Evolutionary conservation across 2,113 vertebrate species (phyloP).

Genomic region (Chitala chitala): DNA sequence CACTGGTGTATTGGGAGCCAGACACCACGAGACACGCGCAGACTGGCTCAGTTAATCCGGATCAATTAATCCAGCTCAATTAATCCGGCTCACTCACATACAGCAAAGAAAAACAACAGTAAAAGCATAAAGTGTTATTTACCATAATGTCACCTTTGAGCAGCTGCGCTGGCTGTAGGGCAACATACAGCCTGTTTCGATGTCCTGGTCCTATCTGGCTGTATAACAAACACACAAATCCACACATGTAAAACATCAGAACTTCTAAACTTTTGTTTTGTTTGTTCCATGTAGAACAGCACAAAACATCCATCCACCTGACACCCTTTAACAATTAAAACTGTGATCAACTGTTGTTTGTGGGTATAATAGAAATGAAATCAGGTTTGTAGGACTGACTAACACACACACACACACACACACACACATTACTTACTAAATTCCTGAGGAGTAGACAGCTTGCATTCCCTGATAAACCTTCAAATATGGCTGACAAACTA

Average conservation of each 20-base stretch:
- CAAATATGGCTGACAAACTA: slow-evolving; percentile 83
- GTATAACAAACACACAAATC: slow-evolving; percentile 14
- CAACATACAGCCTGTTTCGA: slow-evolving; percentile 72
- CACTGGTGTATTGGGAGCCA: no score
- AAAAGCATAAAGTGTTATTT: slow-evolving; percentile 28
- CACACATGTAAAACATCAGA: no score
- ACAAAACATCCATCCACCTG: no score
- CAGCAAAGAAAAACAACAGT: not conserved
- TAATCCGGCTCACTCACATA: not conserved
- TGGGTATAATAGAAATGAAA: no score
- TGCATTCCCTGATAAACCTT: slow-evolving; percentile 95
- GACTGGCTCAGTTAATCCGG: no score
- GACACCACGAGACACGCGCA: no score
- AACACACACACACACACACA: not conserved
- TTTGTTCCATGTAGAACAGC: no score
- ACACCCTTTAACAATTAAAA: not conserved
- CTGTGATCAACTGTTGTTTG: not conserved
- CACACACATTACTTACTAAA: slow-evolving; percentile 76
- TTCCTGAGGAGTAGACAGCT: slow-evolving; percentile 83
- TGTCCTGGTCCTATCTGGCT: slow-evolving; percentile 75
- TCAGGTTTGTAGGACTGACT: no score
- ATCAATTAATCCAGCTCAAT: no score
- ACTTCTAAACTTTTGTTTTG: no score
- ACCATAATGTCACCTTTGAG: slow-evolving; percentile 96
- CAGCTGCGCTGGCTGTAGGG: slow-evolving; percentile 83